phyloP scores from a whole-genome alignment of 2,113 vertebrate genomes.

The Vireo altiloquus region DNA sequence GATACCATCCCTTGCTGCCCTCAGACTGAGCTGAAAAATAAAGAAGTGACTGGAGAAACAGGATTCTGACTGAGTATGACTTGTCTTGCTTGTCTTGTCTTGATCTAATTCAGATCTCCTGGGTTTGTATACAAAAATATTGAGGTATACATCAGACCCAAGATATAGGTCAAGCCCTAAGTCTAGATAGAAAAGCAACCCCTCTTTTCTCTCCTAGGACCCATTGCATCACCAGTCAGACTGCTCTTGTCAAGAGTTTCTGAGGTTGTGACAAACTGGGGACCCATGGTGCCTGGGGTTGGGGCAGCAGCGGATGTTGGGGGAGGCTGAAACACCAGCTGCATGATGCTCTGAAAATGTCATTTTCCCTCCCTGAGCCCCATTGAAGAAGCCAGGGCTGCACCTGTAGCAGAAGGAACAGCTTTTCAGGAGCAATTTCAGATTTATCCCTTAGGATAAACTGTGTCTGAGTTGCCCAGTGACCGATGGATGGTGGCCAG shows the following conservation, averaged over 20 bases:
- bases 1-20: neutral
- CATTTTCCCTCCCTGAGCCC: neutral
- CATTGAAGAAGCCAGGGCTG: neutral
- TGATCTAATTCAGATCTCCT: neutral
- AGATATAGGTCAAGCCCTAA: neutral
- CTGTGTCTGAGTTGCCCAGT: neutral
- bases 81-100: neutral
- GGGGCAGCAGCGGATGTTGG: neutral
- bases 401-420: neutral
- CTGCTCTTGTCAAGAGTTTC: neutral
- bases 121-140: neutral
- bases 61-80: neutral
- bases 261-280: neutral
- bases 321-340: neutral
- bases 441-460: neutral
- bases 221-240: neutral
- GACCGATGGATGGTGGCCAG: neutral
- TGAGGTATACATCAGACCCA: neutral
- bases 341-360: neutral
- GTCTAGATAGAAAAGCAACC: neutral
- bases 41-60: neutral
- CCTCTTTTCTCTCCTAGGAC: neutral
- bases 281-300: neutral
- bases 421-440: neutral
- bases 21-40: neutral